These are phyloP conservation scores for Scaptomyza caliginosa DNA, from an alignment of 2,888 invertebrate species.

Conservation along the genomic window DNA sequence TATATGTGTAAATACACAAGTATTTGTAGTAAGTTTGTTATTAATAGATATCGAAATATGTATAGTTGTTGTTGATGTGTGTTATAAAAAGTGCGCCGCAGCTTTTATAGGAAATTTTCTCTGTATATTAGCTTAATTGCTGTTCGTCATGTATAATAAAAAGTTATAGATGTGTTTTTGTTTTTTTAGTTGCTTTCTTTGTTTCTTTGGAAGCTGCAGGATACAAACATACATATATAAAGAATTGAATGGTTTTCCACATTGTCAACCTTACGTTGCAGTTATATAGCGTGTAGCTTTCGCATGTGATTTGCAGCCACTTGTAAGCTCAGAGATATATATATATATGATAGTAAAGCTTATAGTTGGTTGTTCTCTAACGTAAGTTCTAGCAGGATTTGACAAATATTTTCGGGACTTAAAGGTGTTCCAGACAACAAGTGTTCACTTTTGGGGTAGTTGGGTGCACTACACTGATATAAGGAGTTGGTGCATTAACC, in stretches of 20 bases:
- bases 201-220: constrained; percentile 58
- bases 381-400: neutral
- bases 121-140: constrained; percentile 18
- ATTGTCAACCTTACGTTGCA: constrained; percentile 9
- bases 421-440: constrained; percentile 59
- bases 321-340: constrained; percentile 48
- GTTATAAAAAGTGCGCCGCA: constrained; percentile 62
- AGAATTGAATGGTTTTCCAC: constrained; percentile 1
- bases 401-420: constrained; percentile 2
- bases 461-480: constrained; percentile 51
- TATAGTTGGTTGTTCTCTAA: constrained; percentile 22
- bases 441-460: constrained; percentile 27
- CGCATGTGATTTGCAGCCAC: constrained; percentile 24
- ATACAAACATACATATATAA: constrained; percentile 41
- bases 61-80: constrained; percentile 36
- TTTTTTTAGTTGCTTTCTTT: constrained; percentile 21
- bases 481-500: constrained; percentile 24
- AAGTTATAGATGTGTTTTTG: constrained; percentile 25
- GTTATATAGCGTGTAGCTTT: constrained; percentile 43
- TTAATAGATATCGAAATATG: constrained; percentile 4
- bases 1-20: constrained; percentile 22
- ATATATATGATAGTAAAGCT: constrained; percentile 40
- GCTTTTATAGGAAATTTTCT: constrained; percentile 54
- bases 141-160: constrained; percentile 25
- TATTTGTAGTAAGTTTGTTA: constrained; percentile 32